Conservation (phyloP, 53 echinoderm and acorn worm species). For the Astropecten irregularis region DNA sequence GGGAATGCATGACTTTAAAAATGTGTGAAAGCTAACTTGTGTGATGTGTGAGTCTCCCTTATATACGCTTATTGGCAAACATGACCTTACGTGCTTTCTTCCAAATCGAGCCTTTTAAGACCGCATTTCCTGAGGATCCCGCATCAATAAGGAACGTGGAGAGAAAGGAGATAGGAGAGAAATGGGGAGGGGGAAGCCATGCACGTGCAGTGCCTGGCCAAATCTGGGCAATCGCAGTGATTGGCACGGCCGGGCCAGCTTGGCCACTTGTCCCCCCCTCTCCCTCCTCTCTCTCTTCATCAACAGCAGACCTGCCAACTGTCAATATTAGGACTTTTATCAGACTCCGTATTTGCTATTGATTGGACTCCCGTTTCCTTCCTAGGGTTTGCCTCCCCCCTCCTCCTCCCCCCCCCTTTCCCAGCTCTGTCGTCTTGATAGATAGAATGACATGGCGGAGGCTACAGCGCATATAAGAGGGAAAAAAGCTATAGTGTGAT, state of each 20-base stretch:
- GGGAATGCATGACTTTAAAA: no score
- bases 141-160: conserved; percentile 15
- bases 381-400: conserved; percentile 15
- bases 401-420: not conserved
- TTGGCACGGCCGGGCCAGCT: conserved; percentile 25
- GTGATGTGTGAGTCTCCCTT: no score
- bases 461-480: no score
- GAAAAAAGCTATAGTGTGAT: conserved; percentile 28
- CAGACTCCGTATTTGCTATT: conserved; percentile 43
- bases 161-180: no score
- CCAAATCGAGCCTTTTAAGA: conserved; percentile 47
- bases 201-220: conserved; percentile 24
- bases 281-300: conserved; percentile 3
- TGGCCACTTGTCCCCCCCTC: conserved; percentile 31
- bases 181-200: no score
- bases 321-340: conserved; percentile 55
- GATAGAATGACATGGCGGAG: not conserved
- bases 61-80: conserved; percentile 32
- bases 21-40: no score
- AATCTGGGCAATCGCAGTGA: conserved; percentile 45
- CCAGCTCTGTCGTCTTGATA: not conserved
- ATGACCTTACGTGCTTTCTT: conserved; percentile 49
- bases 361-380: conserved; percentile 45
- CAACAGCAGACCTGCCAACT: conserved; percentile 47
- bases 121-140: conserved; percentile 41